Conservation (phyloP, 2,797 vertebrate species). For the Gadopsis bispinosus region DNA sequence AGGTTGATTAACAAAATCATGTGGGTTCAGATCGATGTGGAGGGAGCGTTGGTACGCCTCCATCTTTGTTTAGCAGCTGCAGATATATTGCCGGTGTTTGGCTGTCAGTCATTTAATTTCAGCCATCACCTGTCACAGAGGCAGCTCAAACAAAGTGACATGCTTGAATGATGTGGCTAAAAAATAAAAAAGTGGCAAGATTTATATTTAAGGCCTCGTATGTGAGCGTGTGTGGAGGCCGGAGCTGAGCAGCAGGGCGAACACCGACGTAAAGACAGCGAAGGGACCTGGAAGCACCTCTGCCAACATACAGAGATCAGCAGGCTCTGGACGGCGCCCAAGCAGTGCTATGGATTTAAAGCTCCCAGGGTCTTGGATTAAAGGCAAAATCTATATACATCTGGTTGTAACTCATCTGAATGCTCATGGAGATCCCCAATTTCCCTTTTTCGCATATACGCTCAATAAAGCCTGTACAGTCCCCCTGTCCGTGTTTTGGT, state of each 20-base stretch:
- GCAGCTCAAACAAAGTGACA: constrained; percentile 9
- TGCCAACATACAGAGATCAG: constrained; percentile 51
- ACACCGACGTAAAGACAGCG: constrained; percentile 7
- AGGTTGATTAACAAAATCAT: constrained; percentile 1
- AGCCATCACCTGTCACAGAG: constrained; percentile 5
- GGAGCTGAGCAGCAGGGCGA: constrained; percentile 14
- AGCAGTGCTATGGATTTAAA: constrained; percentile 35
- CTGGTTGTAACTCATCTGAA: constrained; percentile 11
- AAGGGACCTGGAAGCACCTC: constrained; percentile 38
- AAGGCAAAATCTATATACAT: constrained; percentile 25
- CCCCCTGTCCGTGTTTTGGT: no score
- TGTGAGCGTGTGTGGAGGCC: neutral
- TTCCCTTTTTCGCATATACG: no score
- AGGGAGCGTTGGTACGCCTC: neutral
- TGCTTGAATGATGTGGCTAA: neutral
- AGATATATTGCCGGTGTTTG: constrained; percentile 1
- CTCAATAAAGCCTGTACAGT: no score
- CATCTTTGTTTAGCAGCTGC: constrained; percentile 11
- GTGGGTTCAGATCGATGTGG: constrained; percentile 17
- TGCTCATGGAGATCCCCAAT: neutral
- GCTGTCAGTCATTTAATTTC: constrained; percentile 20
- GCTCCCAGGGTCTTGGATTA: constrained; percentile 40
- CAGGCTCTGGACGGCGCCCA: constrained; percentile 39
- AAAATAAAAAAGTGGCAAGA: neutral
- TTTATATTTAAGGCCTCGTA: neutral